These are phyloP conservation scores for Ceratina calcarata DNA, from an alignment of 1,140 invertebrate species.

Conservation along the genomic window DNA sequence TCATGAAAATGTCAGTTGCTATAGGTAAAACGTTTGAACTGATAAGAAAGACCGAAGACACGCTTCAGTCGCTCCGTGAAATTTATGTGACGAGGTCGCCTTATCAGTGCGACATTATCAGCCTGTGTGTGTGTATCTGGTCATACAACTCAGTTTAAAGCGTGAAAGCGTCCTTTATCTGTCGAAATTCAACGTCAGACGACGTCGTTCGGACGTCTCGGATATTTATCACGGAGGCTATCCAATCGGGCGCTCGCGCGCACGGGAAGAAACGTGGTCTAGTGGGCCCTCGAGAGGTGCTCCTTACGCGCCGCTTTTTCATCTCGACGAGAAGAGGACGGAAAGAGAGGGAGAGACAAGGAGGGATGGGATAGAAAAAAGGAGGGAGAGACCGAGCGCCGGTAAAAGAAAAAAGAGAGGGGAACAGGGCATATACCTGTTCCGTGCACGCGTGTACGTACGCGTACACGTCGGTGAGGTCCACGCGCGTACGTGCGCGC, in stretches of 20 bases:
- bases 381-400: constrained; percentile 33
- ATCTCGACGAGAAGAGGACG: constrained; percentile 41
- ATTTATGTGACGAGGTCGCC: neutral
- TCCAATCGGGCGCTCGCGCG: neutral
- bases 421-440: constrained; percentile 64
- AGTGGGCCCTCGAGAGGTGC: constrained; percentile 43
- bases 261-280: constrained; percentile 38
- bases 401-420: constrained; percentile 23
- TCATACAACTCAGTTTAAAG: constrained; percentile 6
- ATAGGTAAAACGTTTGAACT: no score
- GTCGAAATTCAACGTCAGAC: constrained; percentile 34
- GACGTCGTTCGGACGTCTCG: constrained; percentile 31
- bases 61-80: neutral
- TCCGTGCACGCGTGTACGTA: constrained; percentile 51
- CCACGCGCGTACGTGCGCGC: constrained; percentile 34
- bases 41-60: neutral
- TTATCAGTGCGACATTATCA: constrained; percentile 14
- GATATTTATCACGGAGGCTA: constrained; percentile 55
- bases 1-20: neutral
- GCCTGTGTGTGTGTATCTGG: neutral
- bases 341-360: constrained; percentile 46
- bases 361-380: constrained; percentile 29
- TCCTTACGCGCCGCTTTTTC: constrained; percentile 53
- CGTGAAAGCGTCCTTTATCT: constrained; percentile 46
- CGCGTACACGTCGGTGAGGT: constrained; percentile 23